phyloP scores from a whole-genome alignment of 2,888 invertebrate genomes.

The Danaus chrysippus region DNA sequence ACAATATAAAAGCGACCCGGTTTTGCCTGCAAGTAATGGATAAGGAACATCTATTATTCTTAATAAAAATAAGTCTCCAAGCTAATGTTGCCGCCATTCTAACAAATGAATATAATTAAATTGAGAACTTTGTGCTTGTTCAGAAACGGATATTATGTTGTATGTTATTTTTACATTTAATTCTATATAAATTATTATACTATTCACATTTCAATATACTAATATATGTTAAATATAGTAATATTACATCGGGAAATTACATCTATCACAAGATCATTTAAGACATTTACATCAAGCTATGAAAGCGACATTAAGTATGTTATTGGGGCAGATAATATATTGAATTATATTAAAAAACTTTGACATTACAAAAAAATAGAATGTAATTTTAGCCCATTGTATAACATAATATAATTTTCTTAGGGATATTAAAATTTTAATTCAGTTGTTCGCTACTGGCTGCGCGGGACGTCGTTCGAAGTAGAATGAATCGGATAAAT shows the following conservation, averaged over 20 bases:
- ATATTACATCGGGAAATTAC: not conserved
- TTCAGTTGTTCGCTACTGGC: conserved; percentile 41
- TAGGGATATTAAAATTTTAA: no score
- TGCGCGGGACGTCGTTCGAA: conserved; percentile 56
- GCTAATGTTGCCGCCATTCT: no score
- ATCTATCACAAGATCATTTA: not conserved
- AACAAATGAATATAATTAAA: no score
- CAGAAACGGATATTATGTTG: not conserved
- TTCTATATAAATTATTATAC: not conserved
- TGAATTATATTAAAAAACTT: not conserved
- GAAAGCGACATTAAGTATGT: not conserved
- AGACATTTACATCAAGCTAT: not conserved
- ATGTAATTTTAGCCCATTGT: not conserved
- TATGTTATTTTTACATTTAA: not conserved
- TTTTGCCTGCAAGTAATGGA: not conserved
- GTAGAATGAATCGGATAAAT: conserved; percentile 82
- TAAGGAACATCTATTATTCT: no score
- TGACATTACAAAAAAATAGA: not conserved
- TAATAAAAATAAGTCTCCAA: no score
- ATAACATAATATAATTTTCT: no score
- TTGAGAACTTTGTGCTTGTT: not conserved
- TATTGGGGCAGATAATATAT: conserved; percentile 2
- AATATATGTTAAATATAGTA: not conserved
- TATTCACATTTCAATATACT: conserved; percentile 3
- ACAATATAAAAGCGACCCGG: not conserved